These are phyloP conservation scores for Actinia tenebrosa DNA, from an alignment of 64 coral and sea anemone species.

Conservation along the genomic window DNA sequence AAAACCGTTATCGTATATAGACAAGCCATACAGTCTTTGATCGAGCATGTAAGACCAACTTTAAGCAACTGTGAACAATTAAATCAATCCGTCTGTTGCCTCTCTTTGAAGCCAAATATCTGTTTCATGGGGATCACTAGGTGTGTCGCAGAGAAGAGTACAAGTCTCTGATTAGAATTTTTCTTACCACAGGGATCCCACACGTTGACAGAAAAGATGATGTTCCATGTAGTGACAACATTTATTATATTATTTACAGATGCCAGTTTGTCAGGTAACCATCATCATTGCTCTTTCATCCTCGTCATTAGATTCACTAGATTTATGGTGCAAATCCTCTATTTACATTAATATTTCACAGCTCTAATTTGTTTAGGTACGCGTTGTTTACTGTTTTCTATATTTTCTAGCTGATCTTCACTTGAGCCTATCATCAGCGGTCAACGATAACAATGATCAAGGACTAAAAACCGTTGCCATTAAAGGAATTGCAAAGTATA, in stretches of 20 bases:
- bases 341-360: too few species aligned
- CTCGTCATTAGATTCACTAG: too few species aligned
- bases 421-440: not conserved
- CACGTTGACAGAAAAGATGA: not conserved
- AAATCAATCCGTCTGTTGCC: too few species aligned
- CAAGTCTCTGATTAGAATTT: too few species aligned
- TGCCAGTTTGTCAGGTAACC: not conserved
- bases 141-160: too few species aligned
- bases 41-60: too few species aligned
- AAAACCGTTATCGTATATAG: too few species aligned
- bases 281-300: not conserved
- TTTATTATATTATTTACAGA: not conserved
- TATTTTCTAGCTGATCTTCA: not conserved
- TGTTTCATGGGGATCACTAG: too few species aligned
- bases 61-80: too few species aligned
- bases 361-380: not conserved
- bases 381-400: not conserved
- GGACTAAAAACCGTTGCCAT: not conserved
- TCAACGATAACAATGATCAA: not conserved
- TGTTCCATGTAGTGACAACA: not conserved
- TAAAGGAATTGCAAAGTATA: conserved; percentile 26
- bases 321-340: too few species aligned
- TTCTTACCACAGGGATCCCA: not conserved
- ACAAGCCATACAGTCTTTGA: too few species aligned
- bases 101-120: too few species aligned